Base-by-base conservation (phyloP, 1,140 invertebrate species). In the Centruroides sculpturatus region DNA sequence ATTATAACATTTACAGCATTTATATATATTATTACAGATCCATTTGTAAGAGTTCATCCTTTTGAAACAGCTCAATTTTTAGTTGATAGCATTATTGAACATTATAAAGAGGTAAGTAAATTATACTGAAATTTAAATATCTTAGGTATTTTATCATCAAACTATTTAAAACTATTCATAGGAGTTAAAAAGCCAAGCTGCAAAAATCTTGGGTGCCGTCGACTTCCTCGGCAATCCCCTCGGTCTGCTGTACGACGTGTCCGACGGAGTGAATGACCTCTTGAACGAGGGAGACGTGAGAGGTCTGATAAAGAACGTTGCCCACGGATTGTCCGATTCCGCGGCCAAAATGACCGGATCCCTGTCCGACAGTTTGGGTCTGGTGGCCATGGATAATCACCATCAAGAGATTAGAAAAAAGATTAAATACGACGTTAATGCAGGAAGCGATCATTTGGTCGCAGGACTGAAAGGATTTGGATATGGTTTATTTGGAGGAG, bases 181-280 rank as follows among this genome's bases (percentile, higher is more conserved):
- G 82, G 90, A 96, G 76, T 72, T 99, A 10, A 89, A 90, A 73
- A 90, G 91, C 81, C 94, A 98, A 77, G 93, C 93, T 3, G 87
- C 88, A 11, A 86, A 88, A 60, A 98, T 99, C 70, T 75, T 98
- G 56, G 93, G 93, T 0, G 92, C 94, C 0, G 89, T 96, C 36
- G 95, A 99, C 74, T 98, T 98, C 72, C 78, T 99, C 7, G 96
- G 96, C 5, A 98, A 97, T 78, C 95, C 96, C 10, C 72, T 96
- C 47, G 96, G 95, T 10, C 86, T 99, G 66, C 81, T 97, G 47
- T 92, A 89, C 69, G 95, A 99, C 75, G 83, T 99, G 13, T 87
- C 89, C 41, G 93, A 98, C 76, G 94, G 95, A 35, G 83, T 99
- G 50, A 85, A 87, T 7, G 91, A 91, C 12, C 77, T 98, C 11